Conservation (phyloP, 2,888 invertebrate species). For the Trypoxylon attenuatum region DNA sequence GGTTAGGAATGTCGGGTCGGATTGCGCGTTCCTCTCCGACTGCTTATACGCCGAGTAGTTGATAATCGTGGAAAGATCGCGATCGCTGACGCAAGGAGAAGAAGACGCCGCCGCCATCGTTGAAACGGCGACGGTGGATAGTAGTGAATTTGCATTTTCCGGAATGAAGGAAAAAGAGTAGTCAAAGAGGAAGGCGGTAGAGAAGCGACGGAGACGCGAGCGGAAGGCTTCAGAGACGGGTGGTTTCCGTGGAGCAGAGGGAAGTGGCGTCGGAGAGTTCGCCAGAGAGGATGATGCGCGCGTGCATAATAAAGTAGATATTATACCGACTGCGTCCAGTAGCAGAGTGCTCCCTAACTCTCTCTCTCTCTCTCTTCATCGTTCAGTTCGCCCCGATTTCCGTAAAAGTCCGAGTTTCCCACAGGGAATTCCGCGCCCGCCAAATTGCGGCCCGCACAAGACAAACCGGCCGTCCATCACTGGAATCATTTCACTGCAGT, state of each 20-base stretch:
- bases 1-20: no score
- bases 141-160: constrained; percentile 7
- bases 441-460: not conserved
- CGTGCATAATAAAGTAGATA: constrained; percentile 11
- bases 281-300: constrained; percentile 2
- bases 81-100: not conserved
- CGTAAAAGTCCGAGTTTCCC: not conserved
- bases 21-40: no score
- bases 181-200: not conserved
- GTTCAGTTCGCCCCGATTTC: no score
- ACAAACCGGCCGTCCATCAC: not conserved
- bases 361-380: no score
- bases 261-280: not conserved
- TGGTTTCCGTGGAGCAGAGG: not conserved
- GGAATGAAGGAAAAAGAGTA: not conserved
- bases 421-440: not conserved
- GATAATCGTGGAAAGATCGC: not conserved
- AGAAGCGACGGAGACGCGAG: not conserved
- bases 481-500: not conserved
- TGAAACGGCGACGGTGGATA: not conserved
- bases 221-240: not conserved
- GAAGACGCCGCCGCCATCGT: not conserved
- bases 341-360: not conserved
- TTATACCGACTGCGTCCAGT: not conserved
- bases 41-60: no score